phyloP scores from a whole-genome alignment of 2,797 vertebrate species.

The Brachyalestes nurse region DNA sequence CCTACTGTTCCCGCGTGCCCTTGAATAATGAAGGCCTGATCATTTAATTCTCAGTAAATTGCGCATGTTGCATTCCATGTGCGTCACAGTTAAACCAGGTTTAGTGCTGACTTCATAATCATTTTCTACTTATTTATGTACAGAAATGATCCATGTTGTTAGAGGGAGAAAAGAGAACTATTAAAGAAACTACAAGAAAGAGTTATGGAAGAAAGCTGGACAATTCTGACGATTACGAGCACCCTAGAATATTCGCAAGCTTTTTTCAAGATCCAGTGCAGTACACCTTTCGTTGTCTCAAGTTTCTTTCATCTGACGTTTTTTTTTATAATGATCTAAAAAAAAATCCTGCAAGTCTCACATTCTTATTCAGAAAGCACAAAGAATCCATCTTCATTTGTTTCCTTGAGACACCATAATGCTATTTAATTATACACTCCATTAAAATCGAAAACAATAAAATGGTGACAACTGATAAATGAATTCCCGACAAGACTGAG shows the following conservation, averaged over 20 bases:
- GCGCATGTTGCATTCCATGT: conserved; percentile 44
- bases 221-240: background rate
- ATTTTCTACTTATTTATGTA: conserved; percentile 35
- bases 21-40: conserved; percentile 50
- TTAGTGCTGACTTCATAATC: conserved; percentile 37
- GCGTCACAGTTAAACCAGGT: conserved; percentile 38
- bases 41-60: conserved; percentile 54
- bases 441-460: conserved; percentile 67
- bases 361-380: conserved; percentile 23
- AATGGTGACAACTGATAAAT: conserved; percentile 61
- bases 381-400: conserved; percentile 63
- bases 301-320: background rate
- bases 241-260: background rate
- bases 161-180: background rate
- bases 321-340: conserved; percentile 19
- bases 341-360: background rate
- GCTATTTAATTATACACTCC: conserved; percentile 61
- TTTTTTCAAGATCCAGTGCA: conserved; percentile 12
- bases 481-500: conserved; percentile 40
- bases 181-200: background rate
- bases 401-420: conserved; percentile 62
- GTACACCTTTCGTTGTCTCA: conserved; percentile 12
- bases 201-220: background rate
- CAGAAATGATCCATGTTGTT: conserved; percentile 16
- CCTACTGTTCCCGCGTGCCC: conserved; percentile 34